phyloP scores from a whole-genome alignment of 2,888 invertebrate species.

The Crematogaster levior region DNA sequence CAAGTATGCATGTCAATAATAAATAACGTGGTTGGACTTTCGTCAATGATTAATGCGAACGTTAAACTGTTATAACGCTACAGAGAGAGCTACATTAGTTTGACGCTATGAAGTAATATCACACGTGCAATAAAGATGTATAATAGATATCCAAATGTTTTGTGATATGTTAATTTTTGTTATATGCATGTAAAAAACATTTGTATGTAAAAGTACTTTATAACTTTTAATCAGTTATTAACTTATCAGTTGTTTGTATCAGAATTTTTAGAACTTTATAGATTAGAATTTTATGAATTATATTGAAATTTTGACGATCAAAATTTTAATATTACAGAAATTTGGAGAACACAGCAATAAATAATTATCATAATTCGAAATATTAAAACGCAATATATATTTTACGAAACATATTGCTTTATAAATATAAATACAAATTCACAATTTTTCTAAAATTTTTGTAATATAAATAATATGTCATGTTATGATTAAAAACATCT shows the following conservation, averaged over 20 bases:
- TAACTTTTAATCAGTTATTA: not conserved
- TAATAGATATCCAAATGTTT: constrained; percentile 15
- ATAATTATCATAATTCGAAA: not conserved
- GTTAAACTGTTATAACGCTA: constrained; percentile 6
- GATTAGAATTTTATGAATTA: not conserved
- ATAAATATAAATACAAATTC: not conserved
- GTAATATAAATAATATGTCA: not conserved
- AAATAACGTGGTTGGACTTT: not conserved
- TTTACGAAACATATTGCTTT: not conserved
- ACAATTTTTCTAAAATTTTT: not conserved
- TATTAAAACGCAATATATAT: not conserved
- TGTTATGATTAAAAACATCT: not conserved
- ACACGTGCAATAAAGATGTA: not conserved
- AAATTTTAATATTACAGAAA: not conserved
- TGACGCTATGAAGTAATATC: not conserved
- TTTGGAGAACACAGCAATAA: not conserved
- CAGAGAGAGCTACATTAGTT: constrained; percentile 1
- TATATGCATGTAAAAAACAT: not conserved
- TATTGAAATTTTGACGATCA: not conserved
- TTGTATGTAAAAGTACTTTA: not conserved
- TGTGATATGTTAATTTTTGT: not conserved
- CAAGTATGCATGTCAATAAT: constrained; percentile 25
- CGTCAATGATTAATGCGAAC: constrained; percentile 24
- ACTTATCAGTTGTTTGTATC: not conserved
- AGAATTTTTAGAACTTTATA: not conserved